phyloP scores from a whole-genome alignment of 2,888 invertebrate genomes.

The Kuschelorhynchus macadamiae region DNA sequence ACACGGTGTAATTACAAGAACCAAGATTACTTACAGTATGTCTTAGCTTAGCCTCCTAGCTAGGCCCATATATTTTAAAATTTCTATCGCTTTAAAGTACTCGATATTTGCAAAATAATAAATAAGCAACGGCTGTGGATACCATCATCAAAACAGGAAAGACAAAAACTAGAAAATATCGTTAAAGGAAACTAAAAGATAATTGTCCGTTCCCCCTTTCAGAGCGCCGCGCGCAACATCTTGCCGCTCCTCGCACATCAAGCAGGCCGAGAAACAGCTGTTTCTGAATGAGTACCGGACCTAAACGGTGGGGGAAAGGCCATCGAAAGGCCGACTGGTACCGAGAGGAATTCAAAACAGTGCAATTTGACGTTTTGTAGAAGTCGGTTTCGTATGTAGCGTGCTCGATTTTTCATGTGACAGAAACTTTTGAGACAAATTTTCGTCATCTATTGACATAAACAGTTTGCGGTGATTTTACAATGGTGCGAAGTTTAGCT shows the following conservation, averaged over 20 bases:
- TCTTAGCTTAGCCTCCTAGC: no score
- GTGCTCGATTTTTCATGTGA: constrained; percentile 11
- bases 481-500: constrained; percentile 88
- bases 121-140: background rate
- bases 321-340: constrained; percentile 65
- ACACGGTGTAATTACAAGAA: no score
- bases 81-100: no score
- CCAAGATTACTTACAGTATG: no score
- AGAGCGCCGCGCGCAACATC: constrained; percentile 14
- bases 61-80: no score
- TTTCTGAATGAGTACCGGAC: constrained; percentile 56
- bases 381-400: constrained; percentile 10
- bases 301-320: constrained; percentile 64
- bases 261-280: constrained; percentile 62
- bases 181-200: constrained; percentile 35
- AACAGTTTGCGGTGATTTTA: constrained; percentile 12
- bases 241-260: constrained; percentile 39
- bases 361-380: constrained; percentile 47
- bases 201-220: constrained; percentile 23
- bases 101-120: no score
- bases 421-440: background rate
- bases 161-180: constrained; percentile 40
- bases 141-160: constrained; percentile 26
- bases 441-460: background rate
- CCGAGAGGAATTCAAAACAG: constrained; percentile 44